Evolutionary conservation across 2,797 vertebrate genomes (phyloP).

Genomic region (Anomalospiza imberbis): DNA sequence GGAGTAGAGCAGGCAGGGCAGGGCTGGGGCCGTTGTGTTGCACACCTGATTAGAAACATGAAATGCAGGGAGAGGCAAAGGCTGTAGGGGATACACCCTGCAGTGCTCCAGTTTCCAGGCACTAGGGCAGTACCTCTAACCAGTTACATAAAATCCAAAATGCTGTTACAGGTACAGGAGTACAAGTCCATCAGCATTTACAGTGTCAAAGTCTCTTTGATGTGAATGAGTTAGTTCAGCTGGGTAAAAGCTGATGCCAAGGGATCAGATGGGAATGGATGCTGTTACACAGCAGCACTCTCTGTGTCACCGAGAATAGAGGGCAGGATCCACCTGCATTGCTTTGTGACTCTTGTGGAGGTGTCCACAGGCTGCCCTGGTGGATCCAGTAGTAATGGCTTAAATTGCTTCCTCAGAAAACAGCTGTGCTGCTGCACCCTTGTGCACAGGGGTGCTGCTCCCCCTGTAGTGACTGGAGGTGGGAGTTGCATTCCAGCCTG

Average conservation of each 20-base stretch:
- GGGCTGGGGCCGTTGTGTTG: neutral
- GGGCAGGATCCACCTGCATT: neutral
- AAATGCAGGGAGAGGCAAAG: neutral
- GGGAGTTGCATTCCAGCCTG: neutral
- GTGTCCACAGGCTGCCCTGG: neutral
- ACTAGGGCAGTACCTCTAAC: neutral
- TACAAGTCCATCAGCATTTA: neutral
- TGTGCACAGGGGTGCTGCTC: neutral
- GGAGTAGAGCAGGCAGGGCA: neutral
- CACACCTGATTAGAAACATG: fast-evolving
- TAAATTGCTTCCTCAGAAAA: neutral
- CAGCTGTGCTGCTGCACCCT: neutral
- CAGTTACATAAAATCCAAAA: neutral
- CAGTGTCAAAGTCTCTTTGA: neutral
- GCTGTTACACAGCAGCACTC: neutral
- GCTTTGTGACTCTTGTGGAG: neutral
- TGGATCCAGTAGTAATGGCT: no score
- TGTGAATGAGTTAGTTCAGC: neutral
- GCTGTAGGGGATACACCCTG: neutral
- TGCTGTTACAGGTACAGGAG: neutral
- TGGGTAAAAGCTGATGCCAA: neutral
- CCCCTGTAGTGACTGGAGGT: neutral
- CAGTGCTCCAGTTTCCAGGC: neutral
- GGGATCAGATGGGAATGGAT: neutral
- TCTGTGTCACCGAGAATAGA: neutral